Base-by-base conservation (phyloP, 2,797 vertebrate species). In the Sebastes matsubarae region DNA sequence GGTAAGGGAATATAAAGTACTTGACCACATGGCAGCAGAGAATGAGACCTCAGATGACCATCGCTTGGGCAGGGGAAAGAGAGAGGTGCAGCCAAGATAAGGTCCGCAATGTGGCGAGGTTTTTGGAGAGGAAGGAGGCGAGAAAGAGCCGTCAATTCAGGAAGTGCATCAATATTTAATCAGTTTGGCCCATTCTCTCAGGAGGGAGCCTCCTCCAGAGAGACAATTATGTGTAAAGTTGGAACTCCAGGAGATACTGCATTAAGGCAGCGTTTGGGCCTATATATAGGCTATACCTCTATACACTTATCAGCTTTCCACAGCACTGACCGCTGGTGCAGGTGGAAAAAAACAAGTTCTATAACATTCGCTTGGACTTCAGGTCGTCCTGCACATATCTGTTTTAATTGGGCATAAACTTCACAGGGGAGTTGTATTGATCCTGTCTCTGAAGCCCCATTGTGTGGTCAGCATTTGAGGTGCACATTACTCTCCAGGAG, bases 101-200 rank as follows among this genome's bases (percentile, higher is more conserved):
- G 13, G n/a, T 68, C 27, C 12, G 54, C 52, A 65, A n/a, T 67
- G 18, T 70, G 59, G 7, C 32, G 10, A 42, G 5, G 24, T 59
- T 63, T 67, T 42, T 52, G n/a, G 14, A 61, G 36, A 52, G 27
- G 50, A 67, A 9, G 12, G 30, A 72, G 61, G 58, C 66, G 32
- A 75, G 76, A 72, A 79, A 77, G 42, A 68, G 61, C 34, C 10
- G 68, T 46, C 13, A 67, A 73, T 60, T 32, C 42, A 71, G 27
- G 30, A 60, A 65, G 46, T 83, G 10, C 22, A 82, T 85, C 9
- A 81, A 83, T 90, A 87, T 88, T 89, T 89, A 74, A 89, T 83
- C 24, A 75, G 54, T 63, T 77, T 71, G 50, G 71, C 34, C 36
- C 46, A 46, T 74, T 83, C 25, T 67, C 66, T 72, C 59, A 72